Base-by-base conservation (phyloP, 2,888 invertebrate species). In the Abscondita cerata region DNA sequence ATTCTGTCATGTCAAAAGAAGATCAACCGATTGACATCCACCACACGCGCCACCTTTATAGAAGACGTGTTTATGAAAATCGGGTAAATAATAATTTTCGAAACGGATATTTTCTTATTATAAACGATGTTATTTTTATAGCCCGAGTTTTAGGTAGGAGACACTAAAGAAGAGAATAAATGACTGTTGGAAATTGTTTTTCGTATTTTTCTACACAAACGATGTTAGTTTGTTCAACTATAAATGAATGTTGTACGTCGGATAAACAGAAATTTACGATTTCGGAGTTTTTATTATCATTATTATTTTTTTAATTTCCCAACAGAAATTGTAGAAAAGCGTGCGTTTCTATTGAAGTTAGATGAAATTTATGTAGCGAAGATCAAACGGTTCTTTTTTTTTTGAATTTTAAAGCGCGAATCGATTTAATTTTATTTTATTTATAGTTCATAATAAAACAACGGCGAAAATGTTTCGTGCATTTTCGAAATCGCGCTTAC, bases 21-120 rank as follows among this genome's bases (percentile, higher is more conserved):
- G 55, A 59, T 54, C 61, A 55, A 55, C 61, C 36, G 51, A 62
- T 62, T 58, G 57, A 34, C 51, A 59, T 63, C 59, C 62, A 16
- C 31, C 18, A 47, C 58, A 63, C 59, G 62, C 51, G 41, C 53
- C 41, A n/a, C 20, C 57, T 48, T 48, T 44, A 16, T 56, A 44
- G 54, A 44, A 54, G 47, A 41, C 60, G 54, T 50, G 41, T 59
- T 20, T 36, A 33, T 25, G 12, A 36, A 25, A 25, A 2, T 47
- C 52, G 54, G 47, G 60, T 54, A 60, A 60, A 60, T 60, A 50
- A 52, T 46, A 59, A 53, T 60, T 58, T 58, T 55, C 51, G n/a
- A 16, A 47, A 47, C 34, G 2, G 25, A n/a, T 52, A 55, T 60
- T 54, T 60, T 44, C 50, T 60, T 60, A 52, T 61, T 46, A 20